Conservation (phyloP, 1,140 invertebrate species). For the Drosophila ironensis region DNA sequence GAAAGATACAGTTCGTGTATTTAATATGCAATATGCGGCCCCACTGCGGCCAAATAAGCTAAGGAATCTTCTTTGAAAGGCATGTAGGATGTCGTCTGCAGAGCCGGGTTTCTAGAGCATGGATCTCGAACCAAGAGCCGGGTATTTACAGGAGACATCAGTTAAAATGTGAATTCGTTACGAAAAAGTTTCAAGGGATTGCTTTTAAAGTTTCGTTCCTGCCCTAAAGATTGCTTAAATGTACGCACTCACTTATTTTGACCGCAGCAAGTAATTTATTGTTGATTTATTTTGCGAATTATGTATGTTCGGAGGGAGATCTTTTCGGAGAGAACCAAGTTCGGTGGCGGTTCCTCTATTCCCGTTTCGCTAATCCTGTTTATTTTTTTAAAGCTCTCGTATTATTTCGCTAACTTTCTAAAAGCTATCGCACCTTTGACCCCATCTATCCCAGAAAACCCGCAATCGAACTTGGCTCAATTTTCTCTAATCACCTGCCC, state of each 20-base stretch:
- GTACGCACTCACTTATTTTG: conserved; percentile 2
- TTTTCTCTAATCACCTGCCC: not conserved
- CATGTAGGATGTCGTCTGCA: too few relatives aligned
- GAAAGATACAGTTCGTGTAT: conserved; percentile 1
- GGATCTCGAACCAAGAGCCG: too few relatives aligned
- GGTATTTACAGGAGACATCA: too few relatives aligned
- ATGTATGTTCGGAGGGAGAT: conserved; percentile 1
- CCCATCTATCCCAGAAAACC: conserved; percentile 24
- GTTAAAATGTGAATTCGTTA: too few relatives aligned
- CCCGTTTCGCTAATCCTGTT: conserved; percentile 9
- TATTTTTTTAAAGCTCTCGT: conserved; percentile 43
- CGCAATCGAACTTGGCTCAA: not conserved
- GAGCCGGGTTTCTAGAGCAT: too few relatives aligned
- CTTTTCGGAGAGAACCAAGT: conserved; percentile 13
- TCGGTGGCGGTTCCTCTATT: conserved; percentile 1
- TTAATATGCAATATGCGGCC: conserved; percentile 1
- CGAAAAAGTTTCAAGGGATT: not conserved
- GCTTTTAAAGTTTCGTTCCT: too few relatives aligned
- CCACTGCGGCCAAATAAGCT: conserved; percentile 23
- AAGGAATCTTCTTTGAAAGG: too few relatives aligned
- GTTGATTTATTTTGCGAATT: not conserved
- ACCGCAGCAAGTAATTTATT: not conserved
- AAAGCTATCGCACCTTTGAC: conserved; percentile 46
- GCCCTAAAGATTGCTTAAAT: too few relatives aligned
- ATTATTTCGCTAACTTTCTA: conserved; percentile 10